Base-by-base conservation (phyloP, 2,888 invertebrate species). In the Drosophila recens region DNA sequence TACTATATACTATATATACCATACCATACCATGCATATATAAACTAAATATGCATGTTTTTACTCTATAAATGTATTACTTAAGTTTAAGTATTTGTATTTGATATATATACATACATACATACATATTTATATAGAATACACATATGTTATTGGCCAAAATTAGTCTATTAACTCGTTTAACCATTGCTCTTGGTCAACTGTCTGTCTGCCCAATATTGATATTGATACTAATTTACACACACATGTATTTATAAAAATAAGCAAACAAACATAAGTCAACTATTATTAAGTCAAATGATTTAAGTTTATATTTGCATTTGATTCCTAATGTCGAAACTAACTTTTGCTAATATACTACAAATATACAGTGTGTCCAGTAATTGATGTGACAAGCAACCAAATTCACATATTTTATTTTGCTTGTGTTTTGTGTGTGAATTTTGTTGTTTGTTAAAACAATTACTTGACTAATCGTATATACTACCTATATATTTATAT, bases 121-220 rank as follows among this genome's bases (percentile, higher is more conserved):
- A 65, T 59, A 58, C 63, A 64, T 67, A 57, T 58, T 27, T 43
- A 57, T 63, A 67, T 42, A 53, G 52, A 66, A 63, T 53, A 72
- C 65, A 72, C 51, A 68, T 82, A 72, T 82, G 78, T 85, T 85
- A 80, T 85, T 82, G 80, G 79, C 80, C 78, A 72, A 79, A 67
- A 70, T 74, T 67, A 79, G 80, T 71, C 57, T 67, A 69, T 71
- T 62, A 66, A 63, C 65, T 70, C 49, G 79, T 82, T 84, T 36
- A 34, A 20, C 57, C 57, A 58, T 57, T 52, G 66, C 64, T 72
- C 61, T 62, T 82, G 69, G 78, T 80, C 72, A 75, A 82, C 54
- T 27, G 27, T 75, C 64, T 45, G 23, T 54, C 66, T 52, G 58
- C 74, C 59, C 46, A 66, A 59, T 68, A 59, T 68, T 66, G 72